A percentile compares a stretch with the other conserved stretches of the same genome.
These are phyloP conservation scores for Hylaea fasciaria DNA, from an alignment of 2,888 invertebrate genomes.

Conservation along the genomic window DNA sequence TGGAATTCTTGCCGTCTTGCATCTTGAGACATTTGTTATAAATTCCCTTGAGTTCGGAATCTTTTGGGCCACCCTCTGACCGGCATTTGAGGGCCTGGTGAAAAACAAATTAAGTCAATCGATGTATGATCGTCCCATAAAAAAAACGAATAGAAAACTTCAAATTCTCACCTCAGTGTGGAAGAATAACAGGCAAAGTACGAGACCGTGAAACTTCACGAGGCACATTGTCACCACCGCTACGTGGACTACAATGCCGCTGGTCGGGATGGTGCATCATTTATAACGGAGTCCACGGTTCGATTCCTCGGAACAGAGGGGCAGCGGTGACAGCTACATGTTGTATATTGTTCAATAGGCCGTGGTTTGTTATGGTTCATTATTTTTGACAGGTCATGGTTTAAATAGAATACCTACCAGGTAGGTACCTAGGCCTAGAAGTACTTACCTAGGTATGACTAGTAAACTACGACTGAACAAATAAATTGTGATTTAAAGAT, in stretches of 20 bases:
- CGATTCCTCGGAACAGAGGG: conserved; percentile 43
- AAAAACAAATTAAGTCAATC: conserved; percentile 2
- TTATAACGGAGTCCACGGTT: conserved; percentile 62
- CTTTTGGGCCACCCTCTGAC: conserved; percentile 84
- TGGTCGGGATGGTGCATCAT: conserved; percentile 43
- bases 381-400: conserved; percentile 27
- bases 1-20: conserved; percentile 63
- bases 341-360: conserved; percentile 20
- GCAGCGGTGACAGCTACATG: conserved; percentile 41
- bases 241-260: conserved; percentile 49
- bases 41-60: conserved; percentile 84
- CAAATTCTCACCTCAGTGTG: conserved; percentile 62
- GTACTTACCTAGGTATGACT: too few relatives aligned
- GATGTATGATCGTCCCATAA: not conserved
- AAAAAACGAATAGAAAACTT: not conserved
- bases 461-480: too few relatives aligned
- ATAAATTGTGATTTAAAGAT: too few relatives aligned
- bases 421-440: too few relatives aligned
- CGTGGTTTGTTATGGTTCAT: conserved; percentile 15
- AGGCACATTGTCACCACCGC: conserved; percentile 58
- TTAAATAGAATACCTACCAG: not conserved
- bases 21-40: conserved; percentile 84
- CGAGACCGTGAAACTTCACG: conserved; percentile 50
- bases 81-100: conserved; percentile 84
- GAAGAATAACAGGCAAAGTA: conserved; percentile 54